Evolutionary conservation across 2,797 vertebrate species (phyloP), one percentile per base, ranked within the genome.

Genomic region (Sylvilagus floridanus): DNA sequence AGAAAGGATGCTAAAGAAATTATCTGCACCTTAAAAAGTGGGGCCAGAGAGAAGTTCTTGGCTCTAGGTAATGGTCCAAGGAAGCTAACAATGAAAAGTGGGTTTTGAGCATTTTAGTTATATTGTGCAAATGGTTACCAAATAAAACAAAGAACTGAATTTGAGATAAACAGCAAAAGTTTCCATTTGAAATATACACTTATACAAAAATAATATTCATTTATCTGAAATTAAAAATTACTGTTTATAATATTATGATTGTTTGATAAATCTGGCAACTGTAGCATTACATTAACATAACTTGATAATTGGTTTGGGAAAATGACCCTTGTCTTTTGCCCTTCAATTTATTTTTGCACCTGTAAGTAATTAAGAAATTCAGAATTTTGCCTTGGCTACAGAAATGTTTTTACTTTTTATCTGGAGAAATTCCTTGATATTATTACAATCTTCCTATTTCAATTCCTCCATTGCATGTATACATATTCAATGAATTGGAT

Each of bases 181-280:
- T 62, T 0, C 8, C 19, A 62, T 89, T 87, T 72, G 37, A 50
- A 32, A 72, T 54, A 72, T 63, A 79, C 79, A 54, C 4, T 88
- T 75, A 79, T 4, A 54, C 17, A 63, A 87, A 50, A 90, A 28
- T 62, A 42, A 79, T 92, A 71, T 26, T 83, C 47, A 16, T 30
- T 84, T 76, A 71, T 35, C 24, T 82, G 32, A 89, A 62, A 78
- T 77, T 89, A 37, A 78, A 82, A 82, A 86, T n/a, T 66, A 88
- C n/a, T 78, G 32, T 47, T 8, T 24, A 13, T 24, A 30, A 11
- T 35, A 32, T 60, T 60, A 37, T 69, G 21, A 83, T 65, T 83
- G 62, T 57, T 86, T 87, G 62, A 28, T 72, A 63, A 84, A 30
- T 68, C 54, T 68, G 37, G 65, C 10, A 60, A 37, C 12, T 30